Evolutionary conservation across 2,113 vertebrate species (phyloP), one percentile per base, ranked within the genome.

Genomic region (Carassius gibelio): DNA sequence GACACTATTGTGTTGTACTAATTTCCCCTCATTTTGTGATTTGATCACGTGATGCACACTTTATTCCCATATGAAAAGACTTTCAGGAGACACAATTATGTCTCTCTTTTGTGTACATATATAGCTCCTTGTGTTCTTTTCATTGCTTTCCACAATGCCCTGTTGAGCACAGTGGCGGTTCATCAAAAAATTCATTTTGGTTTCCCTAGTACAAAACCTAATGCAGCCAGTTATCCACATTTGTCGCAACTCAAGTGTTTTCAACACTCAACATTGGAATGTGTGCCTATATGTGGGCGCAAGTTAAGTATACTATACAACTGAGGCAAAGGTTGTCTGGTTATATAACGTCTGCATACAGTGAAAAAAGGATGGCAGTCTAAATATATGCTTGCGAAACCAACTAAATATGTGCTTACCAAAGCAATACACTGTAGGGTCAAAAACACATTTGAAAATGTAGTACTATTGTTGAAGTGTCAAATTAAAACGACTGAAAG

Each of bases 171-270:
- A 75, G 50, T 26, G 17, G 36, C 26, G 5, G 61, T 80, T 68
- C 34, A 87, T 48, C n/a, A 77, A n/a, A 75, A 64, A 52, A 26
- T 30, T 75, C 1, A 50, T 36, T 36, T 68, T 57, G 26, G 52
- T 62, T 66, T 66, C 45, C 11, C 17, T 86, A 23, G 55, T 45
- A 82, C 78, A 82, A 50, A 81, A 86, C 38, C 15, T 62, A 86
- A 64, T 36, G 72, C 75, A 68, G 19, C 34, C n/a, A 75, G 57
- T 86, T 81, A 48, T 50, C 69, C 72, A 72, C 61, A 72, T 84
- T 23, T 80, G 30, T 50, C 38, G 15, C 34, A 42, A 45, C 42
- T 64, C 26, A 74, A 79, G 55, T 80, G 42, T 61, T 72, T 36
- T 57, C 34, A 72, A 36, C 23, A 69, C 8, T 23, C 26, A 26